phyloP scores from a whole-genome alignment of 2,888 invertebrate genomes.

The Tridacna crocea region DNA sequence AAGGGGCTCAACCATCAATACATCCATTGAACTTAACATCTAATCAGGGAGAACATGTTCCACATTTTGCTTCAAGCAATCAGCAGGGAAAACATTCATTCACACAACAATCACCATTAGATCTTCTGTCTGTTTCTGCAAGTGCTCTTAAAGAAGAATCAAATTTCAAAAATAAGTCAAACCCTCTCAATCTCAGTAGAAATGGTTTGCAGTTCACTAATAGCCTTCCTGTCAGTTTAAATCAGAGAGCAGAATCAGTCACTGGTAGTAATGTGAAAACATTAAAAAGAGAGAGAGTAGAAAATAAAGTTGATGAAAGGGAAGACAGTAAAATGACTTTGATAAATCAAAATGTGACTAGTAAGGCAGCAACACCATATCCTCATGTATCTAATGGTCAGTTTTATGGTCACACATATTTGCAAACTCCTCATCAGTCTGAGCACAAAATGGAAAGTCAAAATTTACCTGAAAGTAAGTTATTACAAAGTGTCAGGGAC shows the following conservation, averaged over 20 bases:
- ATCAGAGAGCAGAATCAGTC: no score
- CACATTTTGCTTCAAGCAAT: not conserved
- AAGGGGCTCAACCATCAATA: not conserved
- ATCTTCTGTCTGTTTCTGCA: not conserved
- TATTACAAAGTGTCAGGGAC: not conserved
- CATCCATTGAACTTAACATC: not conserved
- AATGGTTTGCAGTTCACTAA: not conserved
- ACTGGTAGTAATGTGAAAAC: no score
- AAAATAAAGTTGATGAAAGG: no score
- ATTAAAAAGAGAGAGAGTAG: no score
- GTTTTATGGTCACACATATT: not conserved
- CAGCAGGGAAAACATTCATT: not conserved
- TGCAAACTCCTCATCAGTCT: not conserved
- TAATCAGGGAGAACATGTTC: slow-evolving; percentile 5
- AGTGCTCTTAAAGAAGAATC: slow-evolving; percentile 1
- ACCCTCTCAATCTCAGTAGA: not conserved
- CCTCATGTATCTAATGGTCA: not conserved
- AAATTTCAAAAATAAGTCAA: not conserved
- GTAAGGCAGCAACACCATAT: not conserved
- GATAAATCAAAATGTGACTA: no score
- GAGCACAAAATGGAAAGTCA: not conserved
- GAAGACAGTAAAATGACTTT: no score
- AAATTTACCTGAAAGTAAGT: not conserved
- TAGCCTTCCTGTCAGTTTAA: no score
- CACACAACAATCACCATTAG: not conserved